Conservation (phyloP, 2,797 vertebrate genomes). For the Sebastes hubbsi region DNA sequence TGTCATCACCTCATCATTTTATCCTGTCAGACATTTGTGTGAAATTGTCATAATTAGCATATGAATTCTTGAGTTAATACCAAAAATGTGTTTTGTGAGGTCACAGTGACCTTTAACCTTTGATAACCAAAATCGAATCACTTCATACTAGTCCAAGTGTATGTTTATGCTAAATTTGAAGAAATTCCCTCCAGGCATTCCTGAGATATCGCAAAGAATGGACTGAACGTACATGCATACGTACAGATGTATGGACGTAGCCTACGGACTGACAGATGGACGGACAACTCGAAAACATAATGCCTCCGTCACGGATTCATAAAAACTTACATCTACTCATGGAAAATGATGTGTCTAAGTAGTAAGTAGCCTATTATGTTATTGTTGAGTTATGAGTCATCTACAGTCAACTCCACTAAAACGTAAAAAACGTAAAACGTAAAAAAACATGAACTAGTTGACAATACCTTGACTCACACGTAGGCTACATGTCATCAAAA, state of each 20-base stretch:
- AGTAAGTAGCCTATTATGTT: background rate
- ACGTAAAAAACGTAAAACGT: background rate
- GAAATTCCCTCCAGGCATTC: no score
- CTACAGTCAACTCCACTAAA: background rate
- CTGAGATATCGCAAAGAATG: rapidly evolving
- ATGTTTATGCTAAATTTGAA: no score
- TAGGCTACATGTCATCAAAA: background rate
- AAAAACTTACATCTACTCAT: background rate
- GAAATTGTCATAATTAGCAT: no score
- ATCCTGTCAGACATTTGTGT: no score
- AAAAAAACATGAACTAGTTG: background rate
- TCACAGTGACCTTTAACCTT: no score
- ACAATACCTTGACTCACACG: slow-evolving; percentile 19
- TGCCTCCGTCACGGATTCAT: background rate
- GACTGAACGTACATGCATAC: no score
- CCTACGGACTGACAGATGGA: background rate
- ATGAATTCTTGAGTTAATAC: no score
- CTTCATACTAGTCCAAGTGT: no score
- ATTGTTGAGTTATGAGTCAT: slow-evolving; percentile 17
- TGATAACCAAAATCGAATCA: no score
- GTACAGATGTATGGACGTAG: no score
- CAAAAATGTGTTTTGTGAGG: no score
- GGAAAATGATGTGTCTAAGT: background rate
- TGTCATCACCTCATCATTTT: no score
- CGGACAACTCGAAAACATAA: background rate